phyloP scores from a whole-genome alignment of 1,140 invertebrate genomes.

The Orchestia grillus region DNA sequence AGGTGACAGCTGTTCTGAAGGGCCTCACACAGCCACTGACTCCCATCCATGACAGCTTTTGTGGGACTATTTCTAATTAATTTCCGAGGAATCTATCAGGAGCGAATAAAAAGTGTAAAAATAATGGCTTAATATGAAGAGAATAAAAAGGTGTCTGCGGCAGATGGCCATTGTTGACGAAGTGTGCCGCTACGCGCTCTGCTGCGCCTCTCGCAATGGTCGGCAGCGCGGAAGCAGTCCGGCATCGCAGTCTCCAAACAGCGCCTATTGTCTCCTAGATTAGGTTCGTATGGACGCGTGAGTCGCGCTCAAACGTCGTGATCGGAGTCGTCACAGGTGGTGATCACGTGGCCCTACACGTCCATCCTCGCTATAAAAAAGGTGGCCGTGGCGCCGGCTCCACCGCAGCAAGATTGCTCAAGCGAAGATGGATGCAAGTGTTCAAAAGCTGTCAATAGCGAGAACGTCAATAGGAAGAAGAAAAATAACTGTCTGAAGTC shows the following conservation, averaged over 20 bases:
- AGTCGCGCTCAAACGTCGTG: conserved; percentile 35
- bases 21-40: background rate
- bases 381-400: background rate
- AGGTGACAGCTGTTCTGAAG: conserved; percentile 34
- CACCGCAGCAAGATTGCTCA: background rate
- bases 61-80: conserved; percentile 47
- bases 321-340: conserved; percentile 39
- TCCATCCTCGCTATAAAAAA: conserved; percentile 25
- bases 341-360: conserved; percentile 44
- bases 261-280: conserved; percentile 51
- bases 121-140: conserved; percentile 39
- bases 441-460: conserved; percentile 15
- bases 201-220: conserved; percentile 38
- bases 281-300: conserved; percentile 53
- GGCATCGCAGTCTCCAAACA: conserved; percentile 36
- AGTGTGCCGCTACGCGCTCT: conserved; percentile 46
- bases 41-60: conserved; percentile 36
- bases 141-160: conserved; percentile 30
- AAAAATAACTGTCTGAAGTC: background rate
- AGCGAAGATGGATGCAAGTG: background rate
- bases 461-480: conserved; percentile 28
- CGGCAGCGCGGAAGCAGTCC: background rate
- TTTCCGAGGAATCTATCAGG: conserved; percentile 22
- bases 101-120: conserved; percentile 32
- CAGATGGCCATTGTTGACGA: conserved; percentile 52